These are phyloP conservation scores for Acrossocheilus wenchowensis DNA, from an alignment of 2,797 vertebrate species.

Conservation along the genomic window DNA sequence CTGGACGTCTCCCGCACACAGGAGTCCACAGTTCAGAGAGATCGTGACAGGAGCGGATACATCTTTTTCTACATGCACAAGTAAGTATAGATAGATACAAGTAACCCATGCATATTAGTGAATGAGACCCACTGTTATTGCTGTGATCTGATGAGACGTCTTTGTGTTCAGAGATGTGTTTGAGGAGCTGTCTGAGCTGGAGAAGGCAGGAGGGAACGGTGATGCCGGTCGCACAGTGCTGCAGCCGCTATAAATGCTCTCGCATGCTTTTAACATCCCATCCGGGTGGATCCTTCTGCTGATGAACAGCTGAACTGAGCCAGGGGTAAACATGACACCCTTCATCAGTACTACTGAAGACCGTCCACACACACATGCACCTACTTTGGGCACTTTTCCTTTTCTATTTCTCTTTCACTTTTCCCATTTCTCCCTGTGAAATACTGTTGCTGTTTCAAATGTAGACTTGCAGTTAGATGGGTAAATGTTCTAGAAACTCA, in stretches of 20 bases:
- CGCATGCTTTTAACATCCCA: neutral
- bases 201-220: slow-evolving; percentile 74
- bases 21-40: slow-evolving; percentile 89
- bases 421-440: slow-evolving; percentile 33
- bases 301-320: slow-evolving; percentile 53
- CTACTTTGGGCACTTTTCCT: slow-evolving; percentile 64
- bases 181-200: slow-evolving; percentile 92
- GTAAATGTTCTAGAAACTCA: slow-evolving; percentile 40
- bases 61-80: slow-evolving; percentile 99
- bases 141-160: neutral
- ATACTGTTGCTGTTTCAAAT: slow-evolving; percentile 44
- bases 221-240: slow-evolving; percentile 79
- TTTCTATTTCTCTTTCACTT: neutral
- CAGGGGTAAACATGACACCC: slow-evolving; percentile 48
- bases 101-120: neutral
- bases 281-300: slow-evolving; percentile 36
- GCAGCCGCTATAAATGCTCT: slow-evolving; percentile 77
- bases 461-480: slow-evolving; percentile 44
- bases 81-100: slow-evolving; percentile 74
- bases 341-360: slow-evolving; percentile 73
- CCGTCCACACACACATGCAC: slow-evolving; percentile 54
- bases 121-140: neutral
- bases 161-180: slow-evolving; percentile 87
- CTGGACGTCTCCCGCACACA: slow-evolving; percentile 94
- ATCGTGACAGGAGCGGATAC: slow-evolving; percentile 94